Base-by-base conservation (phyloP, 2,888 invertebrate genomes). In the Eupithecia pulchellata region DNA sequence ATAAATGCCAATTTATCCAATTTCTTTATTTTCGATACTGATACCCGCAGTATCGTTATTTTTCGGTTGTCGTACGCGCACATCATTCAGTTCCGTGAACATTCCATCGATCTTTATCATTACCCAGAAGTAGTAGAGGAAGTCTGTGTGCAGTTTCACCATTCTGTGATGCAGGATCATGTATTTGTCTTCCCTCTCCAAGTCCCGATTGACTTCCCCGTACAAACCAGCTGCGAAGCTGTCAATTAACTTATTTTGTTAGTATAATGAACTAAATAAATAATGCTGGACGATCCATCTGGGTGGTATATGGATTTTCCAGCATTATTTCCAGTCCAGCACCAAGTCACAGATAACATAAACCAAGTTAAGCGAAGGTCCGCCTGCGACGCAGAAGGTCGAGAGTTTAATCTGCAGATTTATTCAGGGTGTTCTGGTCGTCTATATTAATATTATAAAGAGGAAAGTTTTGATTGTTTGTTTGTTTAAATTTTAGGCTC, bases 41-140 rank as follows among this genome's bases (percentile, higher is more conserved):
- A 57, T 17, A 29, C 57, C 57, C 0, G 20, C 52, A 25, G 52
- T 52, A 1, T 0, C 1, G 0, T 13, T 52, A 52, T 52, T 25
- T 13, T 4, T 39, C 5, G 75, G 75, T 17, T 60, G 11, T 3
- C 32, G 63, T 9, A 52, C 60, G 1, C 14, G 34, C 4, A 55
- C 20, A 0, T 57, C 32, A n/a, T 65, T 57, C n/a, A 39, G 61
- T 6, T 34, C 13, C 52, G 57, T 66, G 67, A 20, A 77, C 61
- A 13, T 71, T 17, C 81, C 81, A 25, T 87, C 82, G 5, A 88
- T 25, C 5, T 77, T 76, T 2, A 85, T 72, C 63, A 85, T 34
- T 1, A 86, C 83, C 84, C 85, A 84, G 77, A 79, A 86, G 0
- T 80, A n/a, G 62, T 86, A 85, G 1, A 82, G 34, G 58, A 82